These are phyloP conservation scores for Metellina segmentata DNA, from an alignment of 2,888 invertebrate genomes.

Conservation along the genomic window DNA sequence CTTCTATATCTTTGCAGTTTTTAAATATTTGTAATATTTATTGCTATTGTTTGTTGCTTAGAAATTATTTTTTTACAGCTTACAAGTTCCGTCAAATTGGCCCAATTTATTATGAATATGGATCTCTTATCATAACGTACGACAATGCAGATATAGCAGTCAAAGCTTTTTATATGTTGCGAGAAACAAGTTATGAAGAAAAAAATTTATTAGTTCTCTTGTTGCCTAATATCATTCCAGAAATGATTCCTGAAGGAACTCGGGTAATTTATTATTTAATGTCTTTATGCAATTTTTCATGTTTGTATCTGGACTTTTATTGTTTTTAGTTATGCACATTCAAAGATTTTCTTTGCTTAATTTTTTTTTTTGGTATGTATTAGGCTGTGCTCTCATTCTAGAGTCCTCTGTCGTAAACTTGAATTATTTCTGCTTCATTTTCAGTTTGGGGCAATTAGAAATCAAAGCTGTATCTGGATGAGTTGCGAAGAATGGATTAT, in stretches of 20 bases:
- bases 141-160: slow-evolving; percentile 95
- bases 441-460: no score
- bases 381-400: neutral
- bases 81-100: slow-evolving; percentile 97
- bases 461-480: no score
- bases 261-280: slow-evolving; percentile 75
- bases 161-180: slow-evolving; percentile 94
- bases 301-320: neutral
- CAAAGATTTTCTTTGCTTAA: neutral
- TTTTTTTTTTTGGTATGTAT: no score
- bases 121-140: slow-evolving; percentile 98
- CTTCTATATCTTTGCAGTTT: neutral
- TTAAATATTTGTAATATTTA: neutral
- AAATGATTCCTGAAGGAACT: slow-evolving; percentile 88
- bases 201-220: slow-evolving; percentile 97
- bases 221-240: slow-evolving; percentile 96
- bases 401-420: neutral
- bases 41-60: neutral
- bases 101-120: slow-evolving; percentile 99
- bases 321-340: neutral
- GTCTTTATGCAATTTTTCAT: neutral
- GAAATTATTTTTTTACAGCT: slow-evolving; percentile 84
- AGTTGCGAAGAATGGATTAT: no score
- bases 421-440: neutral
- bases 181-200: slow-evolving; percentile 97